Base-by-base conservation (phyloP, 2,888 invertebrate species). In the Harpalus rubripes region DNA sequence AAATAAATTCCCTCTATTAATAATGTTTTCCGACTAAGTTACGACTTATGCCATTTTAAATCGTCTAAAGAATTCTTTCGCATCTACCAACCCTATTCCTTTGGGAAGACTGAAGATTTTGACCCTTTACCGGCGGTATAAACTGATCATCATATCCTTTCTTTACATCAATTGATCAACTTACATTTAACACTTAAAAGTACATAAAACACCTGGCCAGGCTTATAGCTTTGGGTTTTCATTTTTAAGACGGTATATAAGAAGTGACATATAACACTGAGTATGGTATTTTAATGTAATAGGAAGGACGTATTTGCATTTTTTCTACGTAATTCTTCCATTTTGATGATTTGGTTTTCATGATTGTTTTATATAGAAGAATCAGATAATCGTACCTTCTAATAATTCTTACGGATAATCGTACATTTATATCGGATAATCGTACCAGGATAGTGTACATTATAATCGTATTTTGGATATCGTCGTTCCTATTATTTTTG, bases 111-210 rank as follows among this genome's bases (percentile, higher is more conserved):
- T 39, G 72, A 74, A 44, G 72, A 10, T 63, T 39, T 41, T 72
- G 12, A 39, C 68, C 68, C 68, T 41, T 72, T 39, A 65, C 26
- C 26, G 18, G 26, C 22, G 65, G 61, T 61, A 16, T 26, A 63
- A 26, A n/a, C 12, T 74, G 72, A 74, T 10, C 72, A 74, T 74
- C 72, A 74, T 44, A 74, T 74, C 72, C 72, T 74, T 74, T 74
- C 72, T 41, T 74, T 74, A 68, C 68, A 74, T 18, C 15, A 32
- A 32, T 32, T 32, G 5, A 32, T 32, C 32, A 5, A 32, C 32
- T 74, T 44, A 68, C n/a, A 32, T 41, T 16, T 74, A 18, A 74
- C 44, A 41, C 12, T 74, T 68, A 68, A 32, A 32, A 32, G 12
- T 68, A 68, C 7, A 68, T 15, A 52, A 32, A 12, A 52, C 44